Percentiles rank a stretch among this genome's conserved stretches.
These are phyloP conservation scores for Ophion obscuratus DNA, from an alignment of 2,888 invertebrate species.

Conservation along the genomic window DNA sequence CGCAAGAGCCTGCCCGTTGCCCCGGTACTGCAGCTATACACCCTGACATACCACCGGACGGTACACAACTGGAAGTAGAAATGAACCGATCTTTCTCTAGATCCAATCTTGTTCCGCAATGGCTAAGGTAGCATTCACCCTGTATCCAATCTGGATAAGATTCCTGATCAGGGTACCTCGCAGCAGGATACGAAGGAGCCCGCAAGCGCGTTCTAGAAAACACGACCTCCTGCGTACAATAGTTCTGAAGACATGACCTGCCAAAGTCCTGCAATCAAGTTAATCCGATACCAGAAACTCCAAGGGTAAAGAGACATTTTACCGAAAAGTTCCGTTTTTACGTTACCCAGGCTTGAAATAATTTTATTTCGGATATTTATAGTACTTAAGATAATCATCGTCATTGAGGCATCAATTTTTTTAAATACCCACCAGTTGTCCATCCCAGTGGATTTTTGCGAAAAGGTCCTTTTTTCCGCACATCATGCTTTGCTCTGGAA, in stretches of 20 bases:
- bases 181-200: neutral
- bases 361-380: neutral
- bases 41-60: slow-evolving; percentile 15
- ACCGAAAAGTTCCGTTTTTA: no score
- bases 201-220: neutral
- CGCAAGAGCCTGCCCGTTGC: neutral
- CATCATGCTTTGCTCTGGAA: neutral
- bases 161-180: neutral
- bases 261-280: no score
- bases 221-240: neutral
- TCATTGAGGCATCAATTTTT: neutral
- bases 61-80: neutral
- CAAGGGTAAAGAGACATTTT: no score
- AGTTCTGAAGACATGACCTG: no score
- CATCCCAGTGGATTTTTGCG: neutral
- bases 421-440: neutral
- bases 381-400: neutral
- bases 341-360: neutral
- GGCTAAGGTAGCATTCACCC: slow-evolving; percentile 1
- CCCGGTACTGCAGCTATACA: neutral
- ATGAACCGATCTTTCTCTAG: neutral
- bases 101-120: neutral
- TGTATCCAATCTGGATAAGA: neutral
- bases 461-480: neutral
- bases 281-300: no score